Evolutionary conservation across 2,888 invertebrate species (phyloP), one percentile per base, ranked within the genome.

Genomic region (Caradrina kadenii): DNA sequence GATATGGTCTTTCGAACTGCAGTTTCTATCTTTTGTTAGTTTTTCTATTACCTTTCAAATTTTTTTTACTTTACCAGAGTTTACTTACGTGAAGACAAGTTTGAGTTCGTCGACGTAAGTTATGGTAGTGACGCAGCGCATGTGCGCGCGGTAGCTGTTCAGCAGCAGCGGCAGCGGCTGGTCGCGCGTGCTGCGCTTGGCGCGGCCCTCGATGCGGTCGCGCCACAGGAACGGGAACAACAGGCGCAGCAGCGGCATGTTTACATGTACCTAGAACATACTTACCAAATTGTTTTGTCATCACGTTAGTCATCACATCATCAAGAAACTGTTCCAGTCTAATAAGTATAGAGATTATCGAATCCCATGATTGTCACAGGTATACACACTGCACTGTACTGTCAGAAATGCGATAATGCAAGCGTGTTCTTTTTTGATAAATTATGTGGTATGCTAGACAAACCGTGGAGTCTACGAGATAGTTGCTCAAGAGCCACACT

Each of bases 401-500:
- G 35, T 8, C 8, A 8, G 2, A 39, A 39, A 39, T 39, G 4
- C 39, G 39, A 13, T 11, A 17, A 45, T 45, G 17, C 17, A 5
- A 17, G 45, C 15, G 17, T 45, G 45, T 45, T 45, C 17, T 45
- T 45, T 45, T 45, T 45, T 45, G 19, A 19, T 21, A 17, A 26
- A 13, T 7, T 8, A 39, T 2, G 15, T 21, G 7, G 8, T 48
- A 17, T n/a, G 45, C 11, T 6, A 35, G 17, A 61, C 70, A 83
- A 21, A 95, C 96, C 89, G 95, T 81, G 65, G 93, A 91, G 53
- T 90, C 91, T 42, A 86, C 82, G 53, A 97, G 96, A 84, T 96
- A 98, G 90, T 98, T 97, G 63, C 93, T 95, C 88, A 98, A 94
- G 58, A 97, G 96, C 98, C 98, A 98, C 21, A 97, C 96, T 94